Evolutionary conservation across 2,113 vertebrate species (phyloP).

Genomic region (Nyctereutes procyonoides): DNA sequence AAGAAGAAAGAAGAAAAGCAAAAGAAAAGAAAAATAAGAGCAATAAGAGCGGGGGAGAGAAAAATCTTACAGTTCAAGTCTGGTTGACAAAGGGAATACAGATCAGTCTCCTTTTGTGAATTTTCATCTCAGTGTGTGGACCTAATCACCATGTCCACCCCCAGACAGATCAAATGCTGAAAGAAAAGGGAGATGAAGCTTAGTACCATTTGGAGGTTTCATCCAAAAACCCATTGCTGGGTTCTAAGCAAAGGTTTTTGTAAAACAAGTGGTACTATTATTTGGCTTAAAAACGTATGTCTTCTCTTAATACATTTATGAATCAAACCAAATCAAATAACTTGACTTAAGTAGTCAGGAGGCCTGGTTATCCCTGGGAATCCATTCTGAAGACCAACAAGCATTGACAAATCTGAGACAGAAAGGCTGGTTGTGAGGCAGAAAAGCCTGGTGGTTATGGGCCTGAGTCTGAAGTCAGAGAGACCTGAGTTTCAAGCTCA

Average conservation of each 20-base stretch:
- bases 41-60: too few relatives aligned
- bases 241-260: not conserved
- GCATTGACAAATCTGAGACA: not conserved
- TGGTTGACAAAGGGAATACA: slow-evolving; percentile 52
- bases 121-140: not conserved
- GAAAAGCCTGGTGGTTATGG: not conserved
- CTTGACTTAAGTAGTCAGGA: not conserved
- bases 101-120: not conserved
- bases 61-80: not conserved
- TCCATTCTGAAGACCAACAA: not conserved
- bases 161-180: not conserved
- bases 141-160: not conserved
- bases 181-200: not conserved
- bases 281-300: not conserved
- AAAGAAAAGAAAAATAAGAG: not conserved
- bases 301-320: not conserved
- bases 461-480: not conserved
- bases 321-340: not conserved
- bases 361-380: not conserved
- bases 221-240: too few relatives aligned
- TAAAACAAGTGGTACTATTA: not conserved
- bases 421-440: not conserved
- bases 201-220: not conserved
- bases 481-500: not conserved
- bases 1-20: not conserved